Evolutionary conservation across 2,113 vertebrate species (phyloP).

Genomic region (Ranitomeya variabilis): DNA sequence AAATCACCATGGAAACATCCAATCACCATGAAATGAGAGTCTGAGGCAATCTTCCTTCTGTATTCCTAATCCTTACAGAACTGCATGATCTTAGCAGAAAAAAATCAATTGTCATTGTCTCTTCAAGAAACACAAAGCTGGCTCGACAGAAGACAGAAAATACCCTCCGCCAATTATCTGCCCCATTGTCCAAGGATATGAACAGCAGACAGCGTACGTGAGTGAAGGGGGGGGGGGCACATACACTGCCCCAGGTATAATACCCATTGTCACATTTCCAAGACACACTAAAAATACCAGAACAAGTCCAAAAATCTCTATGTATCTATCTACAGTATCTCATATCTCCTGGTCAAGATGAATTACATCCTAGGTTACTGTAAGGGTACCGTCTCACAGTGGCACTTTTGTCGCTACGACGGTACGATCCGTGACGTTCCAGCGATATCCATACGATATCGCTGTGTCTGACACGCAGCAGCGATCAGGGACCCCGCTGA

Average conservation of each 20-base stretch:
- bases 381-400: too few species aligned
- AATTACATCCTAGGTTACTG: too few species aligned
- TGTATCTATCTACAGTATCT: not conserved
- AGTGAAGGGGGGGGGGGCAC: not conserved
- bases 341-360: too few species aligned
- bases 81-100: constrained; percentile 19
- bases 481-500: too few species aligned
- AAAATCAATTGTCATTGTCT: constrained; percentile 51
- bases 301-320: not conserved
- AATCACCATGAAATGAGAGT: constrained; percentile 45
- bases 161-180: not conserved
- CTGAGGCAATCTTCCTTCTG: constrained; percentile 36
- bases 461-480: too few species aligned
- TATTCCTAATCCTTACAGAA: constrained; percentile 37
- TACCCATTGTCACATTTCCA: not conserved
- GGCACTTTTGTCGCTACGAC: too few species aligned
- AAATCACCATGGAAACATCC: constrained; percentile 46
- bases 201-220: not conserved
- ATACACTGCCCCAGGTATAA: not conserved
- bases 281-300: not conserved
- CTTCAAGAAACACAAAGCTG: constrained; percentile 21
- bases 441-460: too few species aligned
- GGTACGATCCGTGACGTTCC: too few species aligned
- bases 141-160: not conserved
- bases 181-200: not conserved